Base-by-base conservation (phyloP, 2,797 vertebrate species). In the Amazonetta brasiliensis region DNA sequence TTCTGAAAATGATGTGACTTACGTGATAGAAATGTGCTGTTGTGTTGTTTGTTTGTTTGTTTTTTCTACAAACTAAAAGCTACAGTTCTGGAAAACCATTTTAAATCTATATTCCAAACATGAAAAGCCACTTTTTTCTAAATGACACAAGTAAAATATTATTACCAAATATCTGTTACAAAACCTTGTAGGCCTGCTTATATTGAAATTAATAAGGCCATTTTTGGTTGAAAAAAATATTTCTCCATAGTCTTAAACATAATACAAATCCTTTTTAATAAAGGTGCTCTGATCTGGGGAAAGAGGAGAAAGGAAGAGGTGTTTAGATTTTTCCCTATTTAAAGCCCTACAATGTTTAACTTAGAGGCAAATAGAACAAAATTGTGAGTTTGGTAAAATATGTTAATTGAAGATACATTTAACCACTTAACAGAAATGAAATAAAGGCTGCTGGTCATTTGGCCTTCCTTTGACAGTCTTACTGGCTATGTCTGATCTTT, bases 401-500 rank as follows among this genome's bases (percentile, higher is more conserved):
- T n/a, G 14, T 44, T 74, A 9, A 21, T 64, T 17, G 72, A 84
- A 59, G 16, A 46, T 20, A 8, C 7, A 26, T 25, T 88, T 91
- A 35, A 84, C 55, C 7, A 26, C 31, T 88, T 92, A n/a, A 84
- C 50, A 84, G 50, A 15, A 91, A 66, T 11, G 33, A 43, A 79
- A 68, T 69, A n/a, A 59, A 74, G n/a, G n/a, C 67, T 84, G 22
- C 18, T 54, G n/a, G 17, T 80, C 28, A 22, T 74, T 58, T 56
- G 44, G 44, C 39, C 8, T 89, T 39, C 11, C 41, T 87, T 83
- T 69, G 31, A 75, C 26, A 6, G 0, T 64, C 41, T 86, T 77
- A 71, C 21, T 62, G 25, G 7, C 71, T 96, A 71, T 87, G 16
- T 85, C 93, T 94, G 56, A 82, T 92, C 72, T 92, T 80, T 73